A percentile compares a stretch with the other conserved stretches of the same genome.
phyloP scores from a whole-genome alignment of 2,888 invertebrate genomes.

The Melanchra persicariae region DNA sequence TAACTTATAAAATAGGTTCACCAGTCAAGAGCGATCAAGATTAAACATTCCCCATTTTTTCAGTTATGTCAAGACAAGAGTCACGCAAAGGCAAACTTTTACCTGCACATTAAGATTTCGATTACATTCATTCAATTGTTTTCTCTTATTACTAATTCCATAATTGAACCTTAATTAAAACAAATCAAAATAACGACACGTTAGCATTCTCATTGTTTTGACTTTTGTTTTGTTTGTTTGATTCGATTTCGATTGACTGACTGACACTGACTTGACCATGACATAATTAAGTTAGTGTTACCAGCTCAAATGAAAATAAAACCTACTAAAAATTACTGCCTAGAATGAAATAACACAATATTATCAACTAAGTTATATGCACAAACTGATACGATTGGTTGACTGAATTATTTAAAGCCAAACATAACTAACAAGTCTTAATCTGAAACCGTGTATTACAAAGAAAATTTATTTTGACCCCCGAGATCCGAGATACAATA shows the following conservation, averaged over 20 bases:
- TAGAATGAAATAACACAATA: not conserved
- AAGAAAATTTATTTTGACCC: too few species aligned
- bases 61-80: too few species aligned
- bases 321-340: not conserved
- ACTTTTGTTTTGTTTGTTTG: too few species aligned
- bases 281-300: conserved; percentile 2
- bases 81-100: not conserved
- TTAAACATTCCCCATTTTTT: too few species aligned
- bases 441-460: too few species aligned
- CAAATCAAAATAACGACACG: not conserved
- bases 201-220: not conserved
- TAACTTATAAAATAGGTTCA: too few species aligned
- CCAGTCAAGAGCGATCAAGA: too few species aligned
- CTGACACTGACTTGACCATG: not conserved
- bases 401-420: not conserved
- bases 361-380: not conserved
- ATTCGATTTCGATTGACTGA: too few species aligned
- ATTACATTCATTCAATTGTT: not conserved
- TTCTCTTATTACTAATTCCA: not conserved
- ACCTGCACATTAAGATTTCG: not conserved
- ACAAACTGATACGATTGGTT: not conserved
- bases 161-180: not conserved
- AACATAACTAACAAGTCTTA: too few species aligned
- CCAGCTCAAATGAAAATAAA: conserved; percentile 8
- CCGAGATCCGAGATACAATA: too few species aligned